Evolutionary conservation across 2,888 invertebrate genomes (phyloP).

Genomic region (Conus canariensis): DNA sequence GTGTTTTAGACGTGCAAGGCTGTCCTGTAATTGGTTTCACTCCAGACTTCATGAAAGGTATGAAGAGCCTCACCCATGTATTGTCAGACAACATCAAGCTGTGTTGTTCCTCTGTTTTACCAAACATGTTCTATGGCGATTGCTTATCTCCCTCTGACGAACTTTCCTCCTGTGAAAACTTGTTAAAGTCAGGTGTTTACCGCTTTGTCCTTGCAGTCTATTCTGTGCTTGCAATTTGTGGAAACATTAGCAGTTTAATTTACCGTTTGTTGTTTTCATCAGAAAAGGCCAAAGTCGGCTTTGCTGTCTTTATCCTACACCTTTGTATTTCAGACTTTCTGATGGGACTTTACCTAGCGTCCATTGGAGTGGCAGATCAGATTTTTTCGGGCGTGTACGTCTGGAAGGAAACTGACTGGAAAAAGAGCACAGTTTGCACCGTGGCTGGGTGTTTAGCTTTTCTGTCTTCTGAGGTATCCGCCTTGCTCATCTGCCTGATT

Average conservation of each 20-base stretch:
- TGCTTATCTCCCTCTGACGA: not conserved
- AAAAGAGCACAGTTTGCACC: slow-evolving; percentile 54
- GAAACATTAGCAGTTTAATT: not conserved
- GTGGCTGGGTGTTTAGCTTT: slow-evolving; percentile 59
- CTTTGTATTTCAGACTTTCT: slow-evolving; percentile 46
- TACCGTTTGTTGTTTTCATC: not conserved
- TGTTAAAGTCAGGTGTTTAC: not conserved
- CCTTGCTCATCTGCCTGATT: slow-evolving; percentile 82
- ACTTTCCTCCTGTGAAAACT: not conserved
- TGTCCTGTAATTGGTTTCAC: not conserved
- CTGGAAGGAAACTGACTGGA: slow-evolving; percentile 59
- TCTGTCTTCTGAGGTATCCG: slow-evolving; percentile 83
- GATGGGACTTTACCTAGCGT: slow-evolving; percentile 61
- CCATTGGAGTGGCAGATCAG: slow-evolving; percentile 58
- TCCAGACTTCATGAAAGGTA: not conserved
- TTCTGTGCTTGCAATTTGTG: not conserved
- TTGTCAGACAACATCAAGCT: not conserved
- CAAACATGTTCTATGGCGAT: not conserved
- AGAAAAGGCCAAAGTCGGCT: not conserved
- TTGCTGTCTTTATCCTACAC: slow-evolving; percentile 37
- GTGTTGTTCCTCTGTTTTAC: slow-evolving; percentile 16
- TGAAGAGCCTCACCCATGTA: not conserved
- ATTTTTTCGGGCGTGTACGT: slow-evolving; percentile 58
- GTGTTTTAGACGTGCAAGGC: not conserved
- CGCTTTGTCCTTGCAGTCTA: not conserved